These are phyloP conservation scores for Panorpa germanica DNA, from an alignment of 2,888 invertebrate species.

Conservation along the genomic window DNA sequence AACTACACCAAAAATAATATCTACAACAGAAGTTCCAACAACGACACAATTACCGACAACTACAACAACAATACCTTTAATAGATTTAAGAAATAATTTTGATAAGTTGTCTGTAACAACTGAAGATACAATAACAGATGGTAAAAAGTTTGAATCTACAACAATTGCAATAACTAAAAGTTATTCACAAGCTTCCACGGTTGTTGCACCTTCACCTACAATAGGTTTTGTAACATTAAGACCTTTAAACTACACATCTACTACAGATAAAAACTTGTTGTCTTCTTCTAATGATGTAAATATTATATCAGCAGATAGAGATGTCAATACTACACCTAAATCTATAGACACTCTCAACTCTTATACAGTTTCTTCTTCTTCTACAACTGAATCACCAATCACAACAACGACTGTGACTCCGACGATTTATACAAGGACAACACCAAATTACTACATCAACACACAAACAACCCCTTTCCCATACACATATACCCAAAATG, in stretches of 20 bases:
- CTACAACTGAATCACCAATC: conserved; percentile 10
- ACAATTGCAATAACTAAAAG: too few species aligned
- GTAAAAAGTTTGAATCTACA: too few species aligned
- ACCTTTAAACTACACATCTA: too few species aligned
- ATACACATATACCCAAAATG: conserved; percentile 12
- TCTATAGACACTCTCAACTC: too few species aligned
- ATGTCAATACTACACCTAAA: conserved; percentile 26
- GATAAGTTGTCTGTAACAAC: too few species aligned
- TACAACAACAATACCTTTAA: conserved; percentile 14
- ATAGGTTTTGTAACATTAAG: too few species aligned
- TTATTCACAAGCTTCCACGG: too few species aligned
- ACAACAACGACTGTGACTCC: conserved; percentile 16
- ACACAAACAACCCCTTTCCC: conserved; percentile 11
- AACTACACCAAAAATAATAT: conserved; percentile 10
- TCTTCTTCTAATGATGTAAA: conserved; percentile 28
- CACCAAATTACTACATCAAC: conserved; percentile 3
- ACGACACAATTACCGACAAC: conserved; percentile 14
- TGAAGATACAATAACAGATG: conserved; percentile 3
- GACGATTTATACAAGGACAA: conserved; percentile 10
- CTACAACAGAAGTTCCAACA: conserved; percentile 13
- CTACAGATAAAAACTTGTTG: too few species aligned
- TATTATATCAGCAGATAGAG: conserved; percentile 27
- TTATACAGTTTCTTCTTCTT: conserved; percentile 3
- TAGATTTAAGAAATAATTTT: too few species aligned
- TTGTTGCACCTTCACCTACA: too few species aligned